Conservation (phyloP, 2,888 invertebrate genomes). For the Rhamphomyia laevipes region DNA sequence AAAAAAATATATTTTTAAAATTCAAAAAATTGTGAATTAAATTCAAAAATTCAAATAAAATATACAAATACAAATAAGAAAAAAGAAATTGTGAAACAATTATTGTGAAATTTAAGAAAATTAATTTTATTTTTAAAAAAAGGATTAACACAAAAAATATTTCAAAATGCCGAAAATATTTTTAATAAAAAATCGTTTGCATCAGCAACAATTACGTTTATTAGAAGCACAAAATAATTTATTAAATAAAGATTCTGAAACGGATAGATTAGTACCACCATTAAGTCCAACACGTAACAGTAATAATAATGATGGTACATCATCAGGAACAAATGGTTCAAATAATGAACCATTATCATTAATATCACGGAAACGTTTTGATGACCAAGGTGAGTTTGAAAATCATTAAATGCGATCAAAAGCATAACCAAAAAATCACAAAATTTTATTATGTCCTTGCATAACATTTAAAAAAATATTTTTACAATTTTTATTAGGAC, state of each 20-base stretch:
- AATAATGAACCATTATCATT: constrained; percentile 46
- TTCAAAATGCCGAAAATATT: constrained; percentile 81
- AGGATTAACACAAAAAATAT: constrained; percentile 13
- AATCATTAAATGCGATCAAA: too few species aligned
- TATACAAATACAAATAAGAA: constrained; percentile 10
- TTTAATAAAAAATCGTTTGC: constrained; percentile 79
- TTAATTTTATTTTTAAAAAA: constrained; percentile 10
- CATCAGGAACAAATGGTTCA: not conserved
- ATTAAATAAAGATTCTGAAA: constrained; percentile 45
- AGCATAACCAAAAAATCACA: too few species aligned
- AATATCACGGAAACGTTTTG: constrained; percentile 42
- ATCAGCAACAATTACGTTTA: constrained; percentile 78
- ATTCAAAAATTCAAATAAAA: constrained; percentile 3
- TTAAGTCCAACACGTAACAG: constrained; percentile 39
- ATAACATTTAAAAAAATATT: too few species aligned
- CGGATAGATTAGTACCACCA: constrained; percentile 49
- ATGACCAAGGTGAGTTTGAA: constrained; percentile 26
- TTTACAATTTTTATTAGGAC: too few species aligned
- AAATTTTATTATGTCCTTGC: too few species aligned
- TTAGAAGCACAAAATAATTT: constrained; percentile 75
- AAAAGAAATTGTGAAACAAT: too few species aligned
- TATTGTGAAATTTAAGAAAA: too few species aligned
- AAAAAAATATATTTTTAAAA: constrained; percentile 14
- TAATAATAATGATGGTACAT: not conserved
- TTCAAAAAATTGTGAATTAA: too few species aligned